Evolutionary conservation across 2,797 vertebrate species (phyloP).

Genomic region (Anguilla anguilla): DNA sequence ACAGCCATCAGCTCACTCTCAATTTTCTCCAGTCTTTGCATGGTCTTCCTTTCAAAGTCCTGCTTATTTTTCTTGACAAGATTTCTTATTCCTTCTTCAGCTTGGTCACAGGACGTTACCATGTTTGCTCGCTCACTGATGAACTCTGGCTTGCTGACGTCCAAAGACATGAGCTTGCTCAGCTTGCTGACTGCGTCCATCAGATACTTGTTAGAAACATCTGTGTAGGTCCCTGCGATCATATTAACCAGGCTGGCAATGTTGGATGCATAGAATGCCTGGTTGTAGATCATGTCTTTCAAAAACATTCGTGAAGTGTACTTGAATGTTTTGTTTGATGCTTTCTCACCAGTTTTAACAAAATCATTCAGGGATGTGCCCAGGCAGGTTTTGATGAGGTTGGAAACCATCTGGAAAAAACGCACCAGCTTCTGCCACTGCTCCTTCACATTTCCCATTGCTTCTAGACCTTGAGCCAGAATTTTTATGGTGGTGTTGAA

Average conservation of each 20-base stretch:
- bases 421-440: conserved; percentile 58
- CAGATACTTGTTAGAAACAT: conserved; percentile 28
- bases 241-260: conserved; percentile 46
- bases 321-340: background rate
- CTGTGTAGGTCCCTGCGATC: conserved; percentile 30
- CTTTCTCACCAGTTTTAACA: background rate
- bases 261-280: conserved; percentile 49
- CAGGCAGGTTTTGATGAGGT: conserved; percentile 46
- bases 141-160: conserved; percentile 37
- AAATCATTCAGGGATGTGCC: conserved; percentile 46
- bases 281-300: conserved; percentile 51
- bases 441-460: conserved; percentile 47
- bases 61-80: conserved; percentile 42
- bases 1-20: conserved; percentile 33
- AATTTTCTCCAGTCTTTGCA: conserved; percentile 34
- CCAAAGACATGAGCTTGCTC: conserved; percentile 45
- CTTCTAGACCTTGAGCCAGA: conserved; percentile 48
- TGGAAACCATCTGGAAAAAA: conserved; percentile 61
- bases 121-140: background rate
- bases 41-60: conserved; percentile 27
- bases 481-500: conserved; percentile 48
- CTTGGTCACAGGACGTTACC: conserved; percentile 26
- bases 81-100: conserved; percentile 18
- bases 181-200: conserved; percentile 40
- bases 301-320: conserved; percentile 38